Percentiles rank a stretch among this genome's conserved stretches.
These are phyloP conservation scores for Eustalomyia histrio DNA, from an alignment of 2,888 invertebrate genomes.

Conservation along the genomic window DNA sequence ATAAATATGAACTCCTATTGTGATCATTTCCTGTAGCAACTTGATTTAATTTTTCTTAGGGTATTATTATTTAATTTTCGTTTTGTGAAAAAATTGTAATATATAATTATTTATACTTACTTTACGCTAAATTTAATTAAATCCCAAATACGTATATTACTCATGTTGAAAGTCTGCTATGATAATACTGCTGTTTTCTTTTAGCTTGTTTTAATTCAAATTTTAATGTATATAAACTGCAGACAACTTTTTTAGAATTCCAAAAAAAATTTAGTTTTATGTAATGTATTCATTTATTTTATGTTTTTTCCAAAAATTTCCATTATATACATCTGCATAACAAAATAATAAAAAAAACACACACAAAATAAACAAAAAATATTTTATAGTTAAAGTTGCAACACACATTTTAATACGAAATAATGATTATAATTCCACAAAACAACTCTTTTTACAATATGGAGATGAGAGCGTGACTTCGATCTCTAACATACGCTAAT, in stretches of 20 bases:
- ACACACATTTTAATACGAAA: neutral
- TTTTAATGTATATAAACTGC: neutral
- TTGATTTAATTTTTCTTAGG: no score
- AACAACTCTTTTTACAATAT: neutral
- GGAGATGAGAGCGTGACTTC: neutral
- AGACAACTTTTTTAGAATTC: slow-evolving; percentile 12
- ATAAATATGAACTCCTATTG: no score
- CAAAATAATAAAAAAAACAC: neutral
- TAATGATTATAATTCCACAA: neutral
- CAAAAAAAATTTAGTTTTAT: neutral
- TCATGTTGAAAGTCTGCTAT: slow-evolving; percentile 46
- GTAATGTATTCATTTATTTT: neutral
- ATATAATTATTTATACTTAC: slow-evolving; percentile 69
- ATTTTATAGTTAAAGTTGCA: neutral
- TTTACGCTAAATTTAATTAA: slow-evolving; percentile 74
- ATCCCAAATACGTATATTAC: slow-evolving; percentile 70
- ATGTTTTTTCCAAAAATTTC: neutral
- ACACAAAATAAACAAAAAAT: neutral
- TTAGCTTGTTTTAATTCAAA: neutral
- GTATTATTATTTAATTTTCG: no score
- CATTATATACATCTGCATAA: neutral
- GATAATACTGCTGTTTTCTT: neutral
- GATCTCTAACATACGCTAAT: no score
- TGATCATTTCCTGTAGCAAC: no score
- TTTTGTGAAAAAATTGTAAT: neutral